Conservation (phyloP, 2,888 invertebrate species). For the Acleris emargana region DNA sequence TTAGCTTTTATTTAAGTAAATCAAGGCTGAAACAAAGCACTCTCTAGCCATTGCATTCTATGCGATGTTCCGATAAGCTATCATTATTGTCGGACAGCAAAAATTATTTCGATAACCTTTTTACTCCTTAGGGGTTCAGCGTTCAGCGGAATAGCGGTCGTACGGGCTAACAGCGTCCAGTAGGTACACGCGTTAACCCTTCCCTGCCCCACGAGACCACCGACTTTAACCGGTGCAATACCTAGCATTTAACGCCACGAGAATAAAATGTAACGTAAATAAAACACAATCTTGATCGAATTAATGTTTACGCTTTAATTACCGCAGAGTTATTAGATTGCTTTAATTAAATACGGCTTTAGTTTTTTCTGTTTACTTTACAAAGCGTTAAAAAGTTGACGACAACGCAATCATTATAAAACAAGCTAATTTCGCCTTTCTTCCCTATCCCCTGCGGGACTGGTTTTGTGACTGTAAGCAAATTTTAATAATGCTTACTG, state of each 20-base stretch:
- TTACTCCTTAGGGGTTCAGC: constrained; percentile 56
- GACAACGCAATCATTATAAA: constrained; percentile 65
- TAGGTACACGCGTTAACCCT: constrained; percentile 67
- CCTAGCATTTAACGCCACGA: background rate
- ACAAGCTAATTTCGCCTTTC: constrained; percentile 68
- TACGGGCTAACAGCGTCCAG: constrained; percentile 60
- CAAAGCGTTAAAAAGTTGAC: constrained; percentile 51
- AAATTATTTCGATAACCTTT: constrained; percentile 67
- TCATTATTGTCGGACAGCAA: constrained; percentile 60
- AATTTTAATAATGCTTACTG: constrained; percentile 76
- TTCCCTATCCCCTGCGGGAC: constrained; percentile 63
- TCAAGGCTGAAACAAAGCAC: constrained; percentile 18
- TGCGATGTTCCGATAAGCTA: constrained; percentile 40
- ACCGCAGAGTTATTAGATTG: constrained; percentile 26
- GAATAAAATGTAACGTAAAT: constrained; percentile 32
- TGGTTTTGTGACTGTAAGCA: constrained; percentile 66
- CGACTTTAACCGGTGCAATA: constrained; percentile 33
- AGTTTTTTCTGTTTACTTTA: constrained; percentile 35
- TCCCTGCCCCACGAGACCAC: constrained; percentile 47
- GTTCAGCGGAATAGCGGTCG: constrained; percentile 58
- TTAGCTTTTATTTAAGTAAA: background rate
- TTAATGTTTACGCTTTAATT: constrained; percentile 25
- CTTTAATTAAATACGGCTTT: constrained; percentile 35
- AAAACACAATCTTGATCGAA: constrained; percentile 26
- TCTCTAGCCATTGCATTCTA: constrained; percentile 27